Conservation (phyloP, 2,113 vertebrate genomes). For the Mobula hypostoma region DNA sequence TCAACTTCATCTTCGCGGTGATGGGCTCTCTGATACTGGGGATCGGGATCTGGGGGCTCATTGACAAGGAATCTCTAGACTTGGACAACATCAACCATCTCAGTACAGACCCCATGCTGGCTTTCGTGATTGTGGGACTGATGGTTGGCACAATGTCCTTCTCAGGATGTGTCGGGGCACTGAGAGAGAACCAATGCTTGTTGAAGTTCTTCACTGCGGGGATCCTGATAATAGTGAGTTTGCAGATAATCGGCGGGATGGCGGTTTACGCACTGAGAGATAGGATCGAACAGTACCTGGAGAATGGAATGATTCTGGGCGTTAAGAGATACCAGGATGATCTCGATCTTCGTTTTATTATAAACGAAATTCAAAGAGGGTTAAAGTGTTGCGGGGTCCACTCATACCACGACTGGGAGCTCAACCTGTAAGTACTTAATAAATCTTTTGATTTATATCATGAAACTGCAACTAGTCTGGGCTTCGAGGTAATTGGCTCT, state of each 20-base stretch:
- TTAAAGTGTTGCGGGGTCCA: slow-evolving; percentile 77
- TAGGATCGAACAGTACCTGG: slow-evolving; percentile 55
- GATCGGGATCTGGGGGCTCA: slow-evolving; percentile 76
- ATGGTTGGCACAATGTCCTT: slow-evolving; percentile 59
- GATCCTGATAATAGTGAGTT: slow-evolving; percentile 51
- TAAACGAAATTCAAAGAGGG: slow-evolving; percentile 74
- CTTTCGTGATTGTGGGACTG: slow-evolving; percentile 59
- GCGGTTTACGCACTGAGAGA: slow-evolving; percentile 56
- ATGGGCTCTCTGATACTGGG: slow-evolving; percentile 62
- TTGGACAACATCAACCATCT: slow-evolving; percentile 53
- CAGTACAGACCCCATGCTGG: slow-evolving; percentile 74
- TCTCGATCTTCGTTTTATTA: slow-evolving; percentile 75
- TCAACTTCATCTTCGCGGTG: slow-evolving; percentile 71
- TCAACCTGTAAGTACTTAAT: slow-evolving; percentile 70
- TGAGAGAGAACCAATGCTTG: slow-evolving; percentile 68
- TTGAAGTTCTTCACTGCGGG: slow-evolving; percentile 61
- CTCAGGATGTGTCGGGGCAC: slow-evolving; percentile 67
- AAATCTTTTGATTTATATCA: neutral
- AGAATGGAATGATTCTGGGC: slow-evolving; percentile 57
- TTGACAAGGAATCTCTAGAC: slow-evolving; percentile 63
- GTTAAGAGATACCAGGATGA: slow-evolving; percentile 76
- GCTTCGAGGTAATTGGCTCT: neutral
- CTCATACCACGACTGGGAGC: slow-evolving; percentile 79
- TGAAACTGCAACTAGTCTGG: neutral
- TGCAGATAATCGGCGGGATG: slow-evolving; percentile 61